These are phyloP conservation scores for Centropus unirufus DNA, from an alignment of 2,113 vertebrate species.

Conservation along the genomic window DNA sequence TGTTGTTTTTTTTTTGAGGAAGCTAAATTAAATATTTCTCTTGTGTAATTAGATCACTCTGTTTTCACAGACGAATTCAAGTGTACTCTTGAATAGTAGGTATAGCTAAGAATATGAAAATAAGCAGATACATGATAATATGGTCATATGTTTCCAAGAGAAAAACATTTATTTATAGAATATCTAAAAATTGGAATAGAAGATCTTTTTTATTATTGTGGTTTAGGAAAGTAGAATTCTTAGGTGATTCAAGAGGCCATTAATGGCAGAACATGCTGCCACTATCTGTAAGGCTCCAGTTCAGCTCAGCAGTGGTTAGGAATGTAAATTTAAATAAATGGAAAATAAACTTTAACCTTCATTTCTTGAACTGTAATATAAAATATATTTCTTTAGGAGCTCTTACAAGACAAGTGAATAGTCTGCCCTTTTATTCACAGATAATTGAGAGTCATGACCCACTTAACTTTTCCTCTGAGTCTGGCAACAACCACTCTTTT, in stretches of 20 bases:
- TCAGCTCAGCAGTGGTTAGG: background rate
- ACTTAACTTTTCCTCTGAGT: background rate
- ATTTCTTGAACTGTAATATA: background rate
- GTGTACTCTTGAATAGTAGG: background rate
- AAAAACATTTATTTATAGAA: background rate
- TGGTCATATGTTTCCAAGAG: background rate
- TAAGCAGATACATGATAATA: background rate
- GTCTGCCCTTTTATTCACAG: background rate
- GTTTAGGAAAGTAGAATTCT: background rate
- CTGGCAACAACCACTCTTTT: accelerated
- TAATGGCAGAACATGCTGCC: background rate
- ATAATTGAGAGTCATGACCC: background rate
- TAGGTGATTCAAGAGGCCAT: background rate
- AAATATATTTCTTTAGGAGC: background rate
- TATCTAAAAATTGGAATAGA: background rate
- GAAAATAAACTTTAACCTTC: background rate
- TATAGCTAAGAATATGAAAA: background rate
- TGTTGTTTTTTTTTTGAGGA: background rate
- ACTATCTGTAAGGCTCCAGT: background rate
- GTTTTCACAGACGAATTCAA: slow-evolving; percentile 1
- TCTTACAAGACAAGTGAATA: background rate
- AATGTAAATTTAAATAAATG: background rate
- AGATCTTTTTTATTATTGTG: background rate
- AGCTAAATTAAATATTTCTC: background rate
- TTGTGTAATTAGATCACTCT: background rate